Evolutionary conservation across 2,797 vertebrate genomes (phyloP).

Genomic region (Otolemur crassicaudatus): DNA sequence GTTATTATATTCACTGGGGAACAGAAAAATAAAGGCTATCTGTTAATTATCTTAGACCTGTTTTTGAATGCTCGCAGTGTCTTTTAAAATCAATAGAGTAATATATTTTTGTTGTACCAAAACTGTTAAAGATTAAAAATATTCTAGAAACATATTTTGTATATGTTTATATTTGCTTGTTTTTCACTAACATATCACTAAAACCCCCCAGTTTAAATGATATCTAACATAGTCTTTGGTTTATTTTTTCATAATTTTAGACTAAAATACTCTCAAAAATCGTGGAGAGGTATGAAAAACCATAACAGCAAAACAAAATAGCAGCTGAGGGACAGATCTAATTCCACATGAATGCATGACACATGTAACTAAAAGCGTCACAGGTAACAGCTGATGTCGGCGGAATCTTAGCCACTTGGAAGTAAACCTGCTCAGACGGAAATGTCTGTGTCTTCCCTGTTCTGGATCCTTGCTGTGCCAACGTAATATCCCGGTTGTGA

Average conservation of each 20-base stretch:
- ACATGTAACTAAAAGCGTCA: neutral
- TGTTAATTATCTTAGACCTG: slow-evolving; percentile 51
- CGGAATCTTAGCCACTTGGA: neutral
- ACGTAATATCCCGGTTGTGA: too few species aligned
- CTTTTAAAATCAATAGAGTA: slow-evolving; percentile 24
- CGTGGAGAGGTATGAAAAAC: neutral
- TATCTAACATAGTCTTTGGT: neutral
- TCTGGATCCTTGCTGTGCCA: neutral
- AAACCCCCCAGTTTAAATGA: neutral
- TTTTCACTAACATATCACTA: neutral
- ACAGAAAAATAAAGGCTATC: slow-evolving; percentile 27
- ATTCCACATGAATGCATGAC: neutral
- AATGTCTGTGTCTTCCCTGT: neutral
- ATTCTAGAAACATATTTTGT: neutral
- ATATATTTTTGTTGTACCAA: neutral
- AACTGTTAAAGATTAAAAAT: neutral
- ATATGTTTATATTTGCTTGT: neutral
- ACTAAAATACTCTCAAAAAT: neutral
- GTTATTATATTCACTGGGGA: neutral
- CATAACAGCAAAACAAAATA: neutral
- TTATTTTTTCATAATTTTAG: neutral
- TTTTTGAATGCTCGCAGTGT: neutral
- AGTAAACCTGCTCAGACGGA: neutral
- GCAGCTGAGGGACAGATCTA: neutral
- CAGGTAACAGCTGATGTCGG: neutral